Percentiles rank a stretch among this genome's conserved stretches.
phyloP scores from a whole-genome alignment of 1,140 invertebrate genomes.

The Lysiphlebus fabarum region DNA sequence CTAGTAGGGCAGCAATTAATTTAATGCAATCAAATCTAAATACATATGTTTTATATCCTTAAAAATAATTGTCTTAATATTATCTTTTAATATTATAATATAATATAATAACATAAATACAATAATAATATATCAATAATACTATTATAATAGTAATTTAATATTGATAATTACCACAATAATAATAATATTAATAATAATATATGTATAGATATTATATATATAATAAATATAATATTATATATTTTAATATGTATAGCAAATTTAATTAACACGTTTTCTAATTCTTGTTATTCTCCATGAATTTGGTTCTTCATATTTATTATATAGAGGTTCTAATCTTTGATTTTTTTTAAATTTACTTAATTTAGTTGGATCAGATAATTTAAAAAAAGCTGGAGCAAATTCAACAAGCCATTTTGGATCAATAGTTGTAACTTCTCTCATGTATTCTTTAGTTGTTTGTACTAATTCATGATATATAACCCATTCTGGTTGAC shows the following conservation, averaged over 20 bases:
- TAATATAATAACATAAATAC: no score
- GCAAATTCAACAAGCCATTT: slow-evolving; percentile 99
- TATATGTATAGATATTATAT: no score
- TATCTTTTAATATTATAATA: no score
- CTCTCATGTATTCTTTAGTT: slow-evolving; percentile 99
- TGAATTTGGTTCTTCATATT: slow-evolving; percentile 98
- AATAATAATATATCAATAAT: no score
- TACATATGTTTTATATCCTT: no score
- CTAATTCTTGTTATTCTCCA: slow-evolving; percentile 97
- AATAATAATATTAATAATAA: no score
- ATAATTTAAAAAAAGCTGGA: slow-evolving; percentile 98
- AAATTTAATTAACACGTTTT: slow-evolving; percentile 78
- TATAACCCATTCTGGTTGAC: slow-evolving; percentile 98
- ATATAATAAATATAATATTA: not conserved
- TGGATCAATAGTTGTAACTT: slow-evolving; percentile 98
- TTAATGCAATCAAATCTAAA: no score
- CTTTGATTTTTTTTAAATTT: slow-evolving; percentile 99
- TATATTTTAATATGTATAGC: not conserved
- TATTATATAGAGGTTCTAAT: slow-evolving; percentile 96
- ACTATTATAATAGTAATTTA: no score
- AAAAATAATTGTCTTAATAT: no score
- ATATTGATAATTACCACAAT: no score
- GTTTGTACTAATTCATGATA: slow-evolving; percentile 99
- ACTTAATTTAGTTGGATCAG: slow-evolving; percentile 97
- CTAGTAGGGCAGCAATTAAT: no score